These are phyloP conservation scores for Cheilosia soror DNA, from an alignment of 2,888 invertebrate species.

Conservation along the genomic window DNA sequence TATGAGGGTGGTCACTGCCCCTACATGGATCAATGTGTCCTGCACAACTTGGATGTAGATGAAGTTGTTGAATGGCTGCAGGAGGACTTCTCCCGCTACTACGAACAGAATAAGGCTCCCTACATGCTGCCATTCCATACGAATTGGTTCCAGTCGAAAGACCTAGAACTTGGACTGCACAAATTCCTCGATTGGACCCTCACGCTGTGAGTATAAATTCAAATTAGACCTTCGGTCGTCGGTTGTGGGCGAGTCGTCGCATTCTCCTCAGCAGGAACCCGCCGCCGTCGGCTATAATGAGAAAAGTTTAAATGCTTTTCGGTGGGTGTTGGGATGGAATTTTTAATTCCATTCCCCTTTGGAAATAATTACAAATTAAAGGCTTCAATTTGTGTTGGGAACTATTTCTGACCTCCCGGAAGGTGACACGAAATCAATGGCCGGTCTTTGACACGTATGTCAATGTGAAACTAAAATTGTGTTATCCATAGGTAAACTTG, in stretches of 20 bases:
- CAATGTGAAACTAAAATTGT: slow-evolving; percentile 52
- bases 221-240: slow-evolving; percentile 1
- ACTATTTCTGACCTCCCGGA: neutral
- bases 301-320: slow-evolving; percentile 67
- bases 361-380: slow-evolving; percentile 60
- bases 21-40: slow-evolving; percentile 95
- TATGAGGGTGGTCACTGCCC: slow-evolving; percentile 97
- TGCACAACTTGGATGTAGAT: slow-evolving; percentile 92
- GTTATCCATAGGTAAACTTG: slow-evolving; percentile 27
- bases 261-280: neutral
- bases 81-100: slow-evolving; percentile 93
- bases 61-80: slow-evolving; percentile 94
- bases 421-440: slow-evolving; percentile 63
- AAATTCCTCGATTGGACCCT: slow-evolving; percentile 94
- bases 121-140: slow-evolving; percentile 99
- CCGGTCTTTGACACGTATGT: slow-evolving; percentile 56
- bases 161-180: slow-evolving; percentile 91
- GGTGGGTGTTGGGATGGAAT: slow-evolving; percentile 31
- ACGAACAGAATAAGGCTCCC: slow-evolving; percentile 94
- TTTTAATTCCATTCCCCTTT: slow-evolving; percentile 43
- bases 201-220: slow-evolving; percentile 86
- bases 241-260: neutral
- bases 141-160: slow-evolving; percentile 97
- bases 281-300: slow-evolving; percentile 50
- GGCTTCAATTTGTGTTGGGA: slow-evolving; percentile 2